phyloP scores from a whole-genome alignment of 2,113 vertebrate genomes.

The Excalfactoria chinensis region DNA sequence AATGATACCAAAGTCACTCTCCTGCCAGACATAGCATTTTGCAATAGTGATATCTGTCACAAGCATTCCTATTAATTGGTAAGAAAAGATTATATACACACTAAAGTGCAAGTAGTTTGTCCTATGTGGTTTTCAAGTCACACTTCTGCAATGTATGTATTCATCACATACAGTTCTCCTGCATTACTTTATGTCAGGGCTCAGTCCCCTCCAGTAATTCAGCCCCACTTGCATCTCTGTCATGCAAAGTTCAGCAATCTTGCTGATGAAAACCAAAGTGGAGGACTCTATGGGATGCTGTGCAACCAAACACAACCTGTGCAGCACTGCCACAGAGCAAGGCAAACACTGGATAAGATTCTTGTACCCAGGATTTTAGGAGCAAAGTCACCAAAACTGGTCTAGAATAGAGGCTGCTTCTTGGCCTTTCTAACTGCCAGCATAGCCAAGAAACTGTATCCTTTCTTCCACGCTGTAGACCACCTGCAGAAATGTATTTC shows the following conservation, averaged over 20 bases:
- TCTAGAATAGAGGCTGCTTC: not conserved
- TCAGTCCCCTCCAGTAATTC: not conserved
- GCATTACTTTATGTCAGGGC: not conserved
- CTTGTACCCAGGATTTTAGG: not conserved
- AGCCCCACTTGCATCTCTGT: not conserved
- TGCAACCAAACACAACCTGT: not conserved
- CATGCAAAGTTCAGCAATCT: not conserved
- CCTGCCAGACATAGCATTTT: not conserved
- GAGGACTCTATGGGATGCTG: not conserved
- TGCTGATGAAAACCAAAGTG: conserved; percentile 36
- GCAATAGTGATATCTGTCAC: not conserved
- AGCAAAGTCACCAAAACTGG: not conserved
- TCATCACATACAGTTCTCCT: not conserved
- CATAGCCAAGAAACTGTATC: conserved; percentile 18
- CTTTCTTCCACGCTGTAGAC: not conserved
- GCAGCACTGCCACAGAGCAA: not conserved
- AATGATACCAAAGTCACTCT: not conserved
- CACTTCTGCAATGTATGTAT: not conserved
- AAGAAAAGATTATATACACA: not conserved
- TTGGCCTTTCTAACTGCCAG: not conserved
- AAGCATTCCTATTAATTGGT: not conserved
- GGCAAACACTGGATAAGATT: fast-evolving
- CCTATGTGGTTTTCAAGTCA: not conserved
- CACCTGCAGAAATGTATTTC: conserved; percentile 34
- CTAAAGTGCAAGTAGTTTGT: not conserved